These are phyloP conservation scores for Gymnopithys bicolor DNA, from an alignment of 2,797 vertebrate species.

Conservation along the genomic window DNA sequence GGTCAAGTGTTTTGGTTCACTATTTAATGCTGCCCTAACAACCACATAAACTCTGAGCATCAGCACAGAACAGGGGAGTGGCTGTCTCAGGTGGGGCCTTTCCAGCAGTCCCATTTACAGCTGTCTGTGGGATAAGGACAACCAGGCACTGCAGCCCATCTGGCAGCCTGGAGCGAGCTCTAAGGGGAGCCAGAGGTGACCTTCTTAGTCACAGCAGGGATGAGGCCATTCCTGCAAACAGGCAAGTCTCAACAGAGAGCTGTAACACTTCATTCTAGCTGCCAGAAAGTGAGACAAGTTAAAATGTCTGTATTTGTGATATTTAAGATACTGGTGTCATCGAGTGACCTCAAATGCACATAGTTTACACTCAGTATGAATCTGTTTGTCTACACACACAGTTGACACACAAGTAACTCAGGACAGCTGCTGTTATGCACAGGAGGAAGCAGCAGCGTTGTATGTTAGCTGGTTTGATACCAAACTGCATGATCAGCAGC, in stretches of 20 bases:
- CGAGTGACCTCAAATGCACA: background rate
- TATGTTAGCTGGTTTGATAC: background rate
- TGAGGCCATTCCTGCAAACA: background rate
- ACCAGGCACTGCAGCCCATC: background rate
- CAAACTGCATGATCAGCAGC: background rate
- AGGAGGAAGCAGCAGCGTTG: background rate
- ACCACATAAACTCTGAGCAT: background rate
- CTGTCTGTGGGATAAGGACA: background rate
- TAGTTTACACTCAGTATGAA: rapidly evolving
- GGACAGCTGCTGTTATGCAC: background rate
- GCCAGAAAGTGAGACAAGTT: background rate
- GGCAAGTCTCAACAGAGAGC: background rate
- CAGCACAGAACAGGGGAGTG: background rate
- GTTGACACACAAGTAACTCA: background rate
- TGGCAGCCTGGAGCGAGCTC: background rate
- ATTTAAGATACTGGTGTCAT: background rate
- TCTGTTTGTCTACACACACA: background rate
- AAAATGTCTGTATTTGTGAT: background rate
- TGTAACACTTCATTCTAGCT: background rate
- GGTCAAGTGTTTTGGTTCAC: background rate
- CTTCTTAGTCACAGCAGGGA: background rate
- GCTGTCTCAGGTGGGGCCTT: background rate
- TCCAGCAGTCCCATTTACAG: background rate
- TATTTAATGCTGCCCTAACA: background rate
- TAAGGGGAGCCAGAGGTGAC: background rate